These are phyloP conservation scores for Achlya flavicornis DNA, from an alignment of 2,888 invertebrate genomes.

Conservation along the genomic window DNA sequence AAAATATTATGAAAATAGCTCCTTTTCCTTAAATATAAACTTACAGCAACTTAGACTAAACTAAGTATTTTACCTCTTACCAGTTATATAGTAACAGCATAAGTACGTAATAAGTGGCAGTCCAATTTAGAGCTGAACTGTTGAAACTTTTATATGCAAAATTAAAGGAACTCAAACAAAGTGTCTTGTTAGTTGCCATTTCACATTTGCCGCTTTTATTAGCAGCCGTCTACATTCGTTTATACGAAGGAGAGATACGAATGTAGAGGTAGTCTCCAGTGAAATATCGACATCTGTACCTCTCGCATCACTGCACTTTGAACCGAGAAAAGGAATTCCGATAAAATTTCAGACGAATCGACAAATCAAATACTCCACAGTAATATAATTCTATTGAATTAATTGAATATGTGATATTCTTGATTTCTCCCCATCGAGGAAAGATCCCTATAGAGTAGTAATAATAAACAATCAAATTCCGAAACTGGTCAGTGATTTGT, in stretches of 20 bases:
- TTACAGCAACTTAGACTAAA: no score
- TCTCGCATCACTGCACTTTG: constrained; percentile 1
- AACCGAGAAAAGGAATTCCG: background rate
- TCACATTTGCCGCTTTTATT: background rate
- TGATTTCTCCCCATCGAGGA: no score
- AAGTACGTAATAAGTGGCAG: constrained; percentile 8
- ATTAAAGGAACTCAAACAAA: constrained; percentile 9
- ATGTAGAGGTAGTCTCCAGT: background rate
- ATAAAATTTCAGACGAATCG: background rate
- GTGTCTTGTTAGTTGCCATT: background rate
- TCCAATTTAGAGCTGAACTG: background rate
- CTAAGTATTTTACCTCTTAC: no score
- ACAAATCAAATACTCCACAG: background rate
- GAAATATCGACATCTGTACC: background rate
- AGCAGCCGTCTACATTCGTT: no score
- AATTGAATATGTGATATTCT: background rate
- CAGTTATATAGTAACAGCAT: background rate
- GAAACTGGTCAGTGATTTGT: no score
- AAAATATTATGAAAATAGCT: no score
- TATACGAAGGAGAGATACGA: no score
- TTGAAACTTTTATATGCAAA: background rate
- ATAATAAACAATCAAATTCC: no score
- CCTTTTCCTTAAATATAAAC: no score
- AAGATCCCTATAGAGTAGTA: no score
- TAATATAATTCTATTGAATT: background rate